Evolutionary conservation across 37 sponge, comb jelly and placozoan genomes (phyloP).

Genomic region (Hexactinellida sp.): DNA sequence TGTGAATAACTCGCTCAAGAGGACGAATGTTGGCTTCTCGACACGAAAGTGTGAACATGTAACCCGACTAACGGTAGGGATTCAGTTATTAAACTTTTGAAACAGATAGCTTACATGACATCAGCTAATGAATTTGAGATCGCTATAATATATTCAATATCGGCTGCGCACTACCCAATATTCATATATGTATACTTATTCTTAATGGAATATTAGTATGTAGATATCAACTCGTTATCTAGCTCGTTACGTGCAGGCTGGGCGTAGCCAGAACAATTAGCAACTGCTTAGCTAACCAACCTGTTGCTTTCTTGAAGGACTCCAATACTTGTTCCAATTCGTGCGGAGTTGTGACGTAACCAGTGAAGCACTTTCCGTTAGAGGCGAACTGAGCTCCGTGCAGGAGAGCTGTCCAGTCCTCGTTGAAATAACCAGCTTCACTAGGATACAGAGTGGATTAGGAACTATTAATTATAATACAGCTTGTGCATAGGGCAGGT

Average conservation of each 20-base stretch:
- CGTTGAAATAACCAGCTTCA: neutral
- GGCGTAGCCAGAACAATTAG: too few species aligned
- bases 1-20: neutral
- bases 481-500: too few species aligned
- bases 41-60: neutral
- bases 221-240: neutral
- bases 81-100: conserved; percentile 16
- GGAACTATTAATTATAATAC: too few species aligned
- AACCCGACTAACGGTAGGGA: neutral
- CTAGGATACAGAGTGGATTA: too few species aligned
- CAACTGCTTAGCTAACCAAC: neutral
- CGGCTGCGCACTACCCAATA: neutral
- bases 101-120: conserved; percentile 1
- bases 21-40: neutral
- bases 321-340: conserved; percentile 6
- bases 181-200: neutral
- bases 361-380: conserved; percentile 10
- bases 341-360: neutral
- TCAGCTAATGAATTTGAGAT: neutral
- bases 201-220: neutral
- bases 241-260: neutral
- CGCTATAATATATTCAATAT: neutral
- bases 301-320: neutral
- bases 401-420: neutral
- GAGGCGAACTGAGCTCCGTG: conserved; percentile 2